Percentiles rank a stretch among this genome's conserved stretches.
Evolutionary conservation across 2,888 invertebrate species (phyloP).

Genomic region (Athrips mouffetella): DNA sequence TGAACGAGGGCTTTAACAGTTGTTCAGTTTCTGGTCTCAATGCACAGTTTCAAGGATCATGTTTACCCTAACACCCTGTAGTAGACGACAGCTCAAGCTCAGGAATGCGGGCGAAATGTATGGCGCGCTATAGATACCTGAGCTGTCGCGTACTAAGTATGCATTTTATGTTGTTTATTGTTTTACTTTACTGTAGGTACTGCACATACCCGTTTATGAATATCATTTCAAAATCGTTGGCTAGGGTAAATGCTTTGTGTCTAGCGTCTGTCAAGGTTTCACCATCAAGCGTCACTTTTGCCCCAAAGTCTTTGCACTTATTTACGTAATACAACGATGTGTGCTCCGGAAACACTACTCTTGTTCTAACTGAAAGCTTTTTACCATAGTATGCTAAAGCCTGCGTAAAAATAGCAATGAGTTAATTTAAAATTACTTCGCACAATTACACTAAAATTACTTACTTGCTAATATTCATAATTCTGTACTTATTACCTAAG

Average conservation of each 20-base stretch:
- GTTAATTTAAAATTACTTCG: no score
- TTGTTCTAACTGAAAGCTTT: slow-evolving; percentile 81
- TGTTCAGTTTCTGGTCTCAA: no score
- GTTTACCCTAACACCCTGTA: no score
- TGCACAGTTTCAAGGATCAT: no score
- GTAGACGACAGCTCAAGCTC: no score
- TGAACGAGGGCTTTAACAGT: no score
- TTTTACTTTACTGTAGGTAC: neutral
- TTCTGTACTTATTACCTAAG: no score
- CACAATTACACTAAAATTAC: no score
- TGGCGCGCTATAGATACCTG: no score
- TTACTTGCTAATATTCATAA: no score
- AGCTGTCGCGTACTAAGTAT: neutral
- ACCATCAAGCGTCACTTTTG: slow-evolving; percentile 87
- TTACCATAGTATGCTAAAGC: slow-evolving; percentile 84
- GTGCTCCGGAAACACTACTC: slow-evolving; percentile 90
- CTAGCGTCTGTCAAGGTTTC: slow-evolving; percentile 87
- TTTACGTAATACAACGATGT: slow-evolving; percentile 90
- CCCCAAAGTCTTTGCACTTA: slow-evolving; percentile 86
- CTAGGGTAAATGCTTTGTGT: slow-evolving; percentile 82
- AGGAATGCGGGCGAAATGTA: no score
- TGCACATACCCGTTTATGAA: slow-evolving; percentile 92
- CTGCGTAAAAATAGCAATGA: slow-evolving; percentile 35
- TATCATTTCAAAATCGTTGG: slow-evolving; percentile 78
- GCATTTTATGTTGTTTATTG: neutral